Conservation (phyloP, 1,140 invertebrate genomes). For the Danaus plexippus region DNA sequence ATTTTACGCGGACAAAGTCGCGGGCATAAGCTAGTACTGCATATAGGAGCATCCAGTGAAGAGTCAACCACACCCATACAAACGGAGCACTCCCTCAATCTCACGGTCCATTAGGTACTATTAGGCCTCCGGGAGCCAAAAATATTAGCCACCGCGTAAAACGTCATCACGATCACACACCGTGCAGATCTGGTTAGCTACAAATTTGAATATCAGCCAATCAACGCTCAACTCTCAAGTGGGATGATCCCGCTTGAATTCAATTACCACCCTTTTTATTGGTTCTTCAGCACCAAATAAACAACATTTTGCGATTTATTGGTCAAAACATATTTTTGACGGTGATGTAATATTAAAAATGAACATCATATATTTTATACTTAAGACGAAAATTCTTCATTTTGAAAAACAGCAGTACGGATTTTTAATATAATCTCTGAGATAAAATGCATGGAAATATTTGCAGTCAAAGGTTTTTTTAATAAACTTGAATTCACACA, state of each 20-base stretch:
- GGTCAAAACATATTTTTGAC: too few relatives aligned
- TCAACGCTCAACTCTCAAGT: constrained; percentile 35
- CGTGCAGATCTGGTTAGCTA: constrained; percentile 39
- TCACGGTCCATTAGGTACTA: constrained; percentile 33
- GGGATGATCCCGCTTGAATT: constrained; percentile 41
- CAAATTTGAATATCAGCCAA: constrained; percentile 61
- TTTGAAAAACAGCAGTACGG: too few relatives aligned
- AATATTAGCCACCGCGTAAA: constrained; percentile 53
- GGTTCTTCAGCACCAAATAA: constrained; percentile 4
- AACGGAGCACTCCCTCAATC: constrained; percentile 45
- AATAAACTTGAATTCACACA: too few relatives aligned
- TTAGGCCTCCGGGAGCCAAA: constrained; percentile 37
- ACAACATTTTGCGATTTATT: not conserved
- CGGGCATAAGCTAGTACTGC: too few relatives aligned
- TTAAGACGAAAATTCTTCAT: too few relatives aligned
- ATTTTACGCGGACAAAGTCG: too few relatives aligned
- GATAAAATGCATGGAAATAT: too few relatives aligned
- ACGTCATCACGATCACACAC: constrained; percentile 40
- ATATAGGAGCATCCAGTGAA: too few relatives aligned
- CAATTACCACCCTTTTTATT: constrained; percentile 37
- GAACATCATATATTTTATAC: too few relatives aligned
- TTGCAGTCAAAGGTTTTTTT: too few relatives aligned
- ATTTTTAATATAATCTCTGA: too few relatives aligned
- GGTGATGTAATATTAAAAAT: too few relatives aligned
- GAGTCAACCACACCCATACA: constrained; percentile 27